Conservation (phyloP, 2,113 vertebrate species). For the Physeter macrocephalus region DNA sequence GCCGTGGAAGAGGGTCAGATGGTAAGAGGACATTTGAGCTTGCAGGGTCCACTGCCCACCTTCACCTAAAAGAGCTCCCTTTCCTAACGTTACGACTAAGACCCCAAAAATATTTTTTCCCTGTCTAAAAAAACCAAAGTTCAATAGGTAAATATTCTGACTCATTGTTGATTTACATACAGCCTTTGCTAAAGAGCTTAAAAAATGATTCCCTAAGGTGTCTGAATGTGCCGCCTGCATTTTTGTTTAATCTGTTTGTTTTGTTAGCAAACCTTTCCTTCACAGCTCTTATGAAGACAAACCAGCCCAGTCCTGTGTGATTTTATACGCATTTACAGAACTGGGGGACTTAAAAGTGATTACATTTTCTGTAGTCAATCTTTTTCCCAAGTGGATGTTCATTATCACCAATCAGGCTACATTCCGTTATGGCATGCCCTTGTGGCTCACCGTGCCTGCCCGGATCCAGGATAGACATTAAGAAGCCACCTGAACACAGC, state of each 20-base stretch:
- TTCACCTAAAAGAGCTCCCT: not conserved
- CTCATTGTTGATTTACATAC: not conserved
- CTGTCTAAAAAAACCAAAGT: not conserved
- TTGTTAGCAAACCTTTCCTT: not conserved
- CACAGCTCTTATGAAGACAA: not conserved
- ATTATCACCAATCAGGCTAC: not conserved
- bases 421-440: rapidly evolving
- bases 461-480: rapidly evolving
- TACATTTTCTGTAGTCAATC: not conserved
- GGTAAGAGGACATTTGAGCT: not conserved
- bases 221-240: not conserved
- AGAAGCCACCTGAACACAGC: not conserved
- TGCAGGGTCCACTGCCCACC: not conserved
- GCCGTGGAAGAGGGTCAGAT: not conserved
- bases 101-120: not conserved
- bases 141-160: not conserved
- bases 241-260: not conserved
- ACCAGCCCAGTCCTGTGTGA: not conserved
- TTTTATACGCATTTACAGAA: not conserved
- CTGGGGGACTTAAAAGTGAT: not conserved
- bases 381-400: not conserved
- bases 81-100: not conserved
- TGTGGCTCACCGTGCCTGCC: not conserved
- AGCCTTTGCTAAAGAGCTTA: not conserved
- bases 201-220: not conserved